These are phyloP conservation scores for Philhelius pedissequus DNA, from an alignment of 2,888 invertebrate genomes.

Conservation along the genomic window DNA sequence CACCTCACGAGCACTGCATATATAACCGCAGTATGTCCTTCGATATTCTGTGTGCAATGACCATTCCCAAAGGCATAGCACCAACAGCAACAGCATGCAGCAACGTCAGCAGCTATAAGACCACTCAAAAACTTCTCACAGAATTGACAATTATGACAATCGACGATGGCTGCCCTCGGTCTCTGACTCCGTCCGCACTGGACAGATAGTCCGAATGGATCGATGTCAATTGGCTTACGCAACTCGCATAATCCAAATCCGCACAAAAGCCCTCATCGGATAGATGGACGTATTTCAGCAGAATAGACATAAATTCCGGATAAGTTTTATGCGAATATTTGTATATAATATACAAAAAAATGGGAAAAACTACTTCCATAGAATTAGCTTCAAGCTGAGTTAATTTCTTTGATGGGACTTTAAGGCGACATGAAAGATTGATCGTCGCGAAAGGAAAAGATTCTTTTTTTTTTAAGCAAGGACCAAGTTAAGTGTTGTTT, in stretches of 20 bases:
- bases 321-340: not conserved
- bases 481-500: no score
- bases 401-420: slow-evolving; percentile 27
- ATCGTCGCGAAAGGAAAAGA: not conserved
- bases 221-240: slow-evolving; percentile 49
- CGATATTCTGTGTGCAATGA: not conserved
- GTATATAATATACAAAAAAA: no score
- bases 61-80: not conserved
- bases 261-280: not conserved
- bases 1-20: not conserved
- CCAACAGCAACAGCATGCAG: not conserved
- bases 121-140: slow-evolving; percentile 42
- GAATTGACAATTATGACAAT: slow-evolving; percentile 55
- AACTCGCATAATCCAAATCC: slow-evolving; percentile 37
- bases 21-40: not conserved
- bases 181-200: not conserved
- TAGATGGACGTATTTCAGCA: not conserved
- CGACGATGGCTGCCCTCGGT: slow-evolving; percentile 34
- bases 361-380: slow-evolving; percentile 16
- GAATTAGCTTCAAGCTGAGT: slow-evolving; percentile 25
- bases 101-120: slow-evolving; percentile 1
- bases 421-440: not conserved
- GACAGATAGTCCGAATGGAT: not conserved
- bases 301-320: slow-evolving; percentile 13
- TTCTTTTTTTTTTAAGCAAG: not conserved